Evolutionary conservation across 2,113 vertebrate genomes (phyloP).

Genomic region (Gracilinanus agilis): DNA sequence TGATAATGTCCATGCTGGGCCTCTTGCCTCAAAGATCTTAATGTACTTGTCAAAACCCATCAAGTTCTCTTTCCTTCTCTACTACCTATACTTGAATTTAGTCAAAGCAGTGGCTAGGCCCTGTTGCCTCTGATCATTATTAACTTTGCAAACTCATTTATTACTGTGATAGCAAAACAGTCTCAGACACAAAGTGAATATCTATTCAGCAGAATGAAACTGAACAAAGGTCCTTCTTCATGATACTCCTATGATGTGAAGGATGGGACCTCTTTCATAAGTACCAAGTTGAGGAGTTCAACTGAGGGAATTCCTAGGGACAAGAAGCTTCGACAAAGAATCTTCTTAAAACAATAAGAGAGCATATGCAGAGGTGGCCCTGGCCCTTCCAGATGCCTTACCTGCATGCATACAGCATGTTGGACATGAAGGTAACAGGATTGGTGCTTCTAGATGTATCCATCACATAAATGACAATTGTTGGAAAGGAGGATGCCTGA

Average conservation of each 20-base stretch:
- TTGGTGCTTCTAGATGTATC: conserved; percentile 96
- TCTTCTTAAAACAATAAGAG: not conserved
- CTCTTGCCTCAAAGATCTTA: not conserved
- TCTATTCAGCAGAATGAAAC: conserved; percentile 18
- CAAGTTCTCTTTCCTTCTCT: not conserved
- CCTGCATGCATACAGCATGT: conserved; percentile 99
- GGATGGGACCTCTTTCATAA: not conserved
- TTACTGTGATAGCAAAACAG: conserved; percentile 14
- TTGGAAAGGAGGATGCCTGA: conserved; percentile 96
- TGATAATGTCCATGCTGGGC: not conserved
- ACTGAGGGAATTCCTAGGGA: not conserved
- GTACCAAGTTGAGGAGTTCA: conserved; percentile 5
- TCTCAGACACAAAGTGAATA: not conserved
- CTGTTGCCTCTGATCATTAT: conserved; percentile 2
- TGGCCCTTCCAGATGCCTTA: conserved; percentile 72
- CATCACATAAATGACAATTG: conserved; percentile 97
- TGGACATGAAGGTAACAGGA: conserved; percentile 99
- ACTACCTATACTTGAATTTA: not conserved
- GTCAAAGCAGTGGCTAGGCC: not conserved
- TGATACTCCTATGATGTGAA: not conserved
- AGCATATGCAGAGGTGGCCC: not conserved
- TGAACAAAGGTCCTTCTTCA: not conserved
- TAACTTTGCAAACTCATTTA: conserved; percentile 30
- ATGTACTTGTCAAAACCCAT: not conserved
- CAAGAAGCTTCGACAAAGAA: not conserved